phyloP scores from a whole-genome alignment of 2,888 invertebrate genomes.

The Netelia fuscicornis region DNA sequence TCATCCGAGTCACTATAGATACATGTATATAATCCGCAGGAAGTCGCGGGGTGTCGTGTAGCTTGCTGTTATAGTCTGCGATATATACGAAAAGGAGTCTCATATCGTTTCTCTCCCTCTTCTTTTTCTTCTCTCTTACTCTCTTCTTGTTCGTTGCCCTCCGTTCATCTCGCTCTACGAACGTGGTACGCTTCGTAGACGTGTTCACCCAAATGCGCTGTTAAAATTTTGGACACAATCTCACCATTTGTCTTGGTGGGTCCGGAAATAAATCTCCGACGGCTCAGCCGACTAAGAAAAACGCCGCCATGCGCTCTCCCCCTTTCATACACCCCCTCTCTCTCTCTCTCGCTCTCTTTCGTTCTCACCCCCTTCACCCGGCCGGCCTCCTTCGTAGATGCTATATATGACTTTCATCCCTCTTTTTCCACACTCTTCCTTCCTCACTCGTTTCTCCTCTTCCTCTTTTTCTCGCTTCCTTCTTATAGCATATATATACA shows the following conservation, averaged over 20 bases:
- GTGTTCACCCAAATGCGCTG: conserved; percentile 88
- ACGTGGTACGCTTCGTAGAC: conserved; percentile 85
- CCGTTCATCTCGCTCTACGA: conserved; percentile 73
- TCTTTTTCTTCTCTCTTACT: conserved; percentile 67
- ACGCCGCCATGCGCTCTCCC: conserved; percentile 82
- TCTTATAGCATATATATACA: conserved; percentile 26
- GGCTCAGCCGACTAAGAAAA: conserved; percentile 87
- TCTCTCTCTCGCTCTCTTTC: conserved; percentile 18
- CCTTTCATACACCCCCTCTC: conserved; percentile 83
- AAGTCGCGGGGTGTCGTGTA: conserved; percentile 56
- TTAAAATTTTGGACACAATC: conserved; percentile 93
- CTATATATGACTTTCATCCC: conserved; percentile 48
- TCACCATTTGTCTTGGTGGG: conserved; percentile 91
- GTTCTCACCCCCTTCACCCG: conserved; percentile 39
- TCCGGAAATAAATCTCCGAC: conserved; percentile 89
- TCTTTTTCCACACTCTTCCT: conserved; percentile 50
- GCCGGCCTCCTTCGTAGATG: conserved; percentile 24
- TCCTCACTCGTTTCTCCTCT: conserved; percentile 58
- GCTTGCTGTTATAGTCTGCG: conserved; percentile 57
- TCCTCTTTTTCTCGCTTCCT: conserved; percentile 48
- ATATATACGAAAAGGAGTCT: conserved; percentile 59
- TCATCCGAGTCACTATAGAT: conserved; percentile 12
- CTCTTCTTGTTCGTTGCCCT: conserved; percentile 73
- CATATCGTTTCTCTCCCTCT: conserved; percentile 65
- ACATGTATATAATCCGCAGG: conserved; percentile 31